Evolutionary conservation across 2,113 vertebrate species (phyloP).

Genomic region (Antechinus flavipes): DNA sequence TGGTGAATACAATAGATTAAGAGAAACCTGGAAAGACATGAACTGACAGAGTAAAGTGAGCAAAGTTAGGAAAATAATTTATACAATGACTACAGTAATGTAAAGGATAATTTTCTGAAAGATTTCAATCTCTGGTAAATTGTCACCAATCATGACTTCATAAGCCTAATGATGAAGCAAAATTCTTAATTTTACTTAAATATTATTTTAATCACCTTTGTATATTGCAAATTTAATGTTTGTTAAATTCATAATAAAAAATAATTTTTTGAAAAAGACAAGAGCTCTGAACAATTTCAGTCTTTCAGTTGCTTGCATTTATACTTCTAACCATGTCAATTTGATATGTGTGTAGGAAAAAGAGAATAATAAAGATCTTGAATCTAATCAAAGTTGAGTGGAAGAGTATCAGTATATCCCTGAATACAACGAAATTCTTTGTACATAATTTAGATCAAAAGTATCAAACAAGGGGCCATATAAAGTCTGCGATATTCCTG

Average conservation of each 20-base stretch:
- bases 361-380: not conserved
- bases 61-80: not conserved
- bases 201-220: not conserved
- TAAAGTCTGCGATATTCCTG: not conserved
- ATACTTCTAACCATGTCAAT: not conserved
- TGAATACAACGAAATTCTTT: slow-evolving; percentile 18
- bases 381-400: not conserved
- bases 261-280: not conserved
- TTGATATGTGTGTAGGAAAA: not conserved
- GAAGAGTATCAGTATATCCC: not conserved
- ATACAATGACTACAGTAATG: not conserved
- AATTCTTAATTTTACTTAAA: not conserved
- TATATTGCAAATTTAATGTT: not conserved
- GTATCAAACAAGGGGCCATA: not conserved
- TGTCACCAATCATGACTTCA: not conserved
- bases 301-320: not conserved
- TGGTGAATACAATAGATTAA: not conserved
- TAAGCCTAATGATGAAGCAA: not conserved
- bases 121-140: not conserved
- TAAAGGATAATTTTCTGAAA: not conserved
- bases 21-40: not conserved
- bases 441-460: not conserved
- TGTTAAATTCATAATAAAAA: not conserved
- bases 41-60: not conserved
- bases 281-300: not conserved